These are phyloP conservation scores for Troglohyphantes excavatus DNA, from an alignment of 2,888 invertebrate genomes.

Conservation along the genomic window DNA sequence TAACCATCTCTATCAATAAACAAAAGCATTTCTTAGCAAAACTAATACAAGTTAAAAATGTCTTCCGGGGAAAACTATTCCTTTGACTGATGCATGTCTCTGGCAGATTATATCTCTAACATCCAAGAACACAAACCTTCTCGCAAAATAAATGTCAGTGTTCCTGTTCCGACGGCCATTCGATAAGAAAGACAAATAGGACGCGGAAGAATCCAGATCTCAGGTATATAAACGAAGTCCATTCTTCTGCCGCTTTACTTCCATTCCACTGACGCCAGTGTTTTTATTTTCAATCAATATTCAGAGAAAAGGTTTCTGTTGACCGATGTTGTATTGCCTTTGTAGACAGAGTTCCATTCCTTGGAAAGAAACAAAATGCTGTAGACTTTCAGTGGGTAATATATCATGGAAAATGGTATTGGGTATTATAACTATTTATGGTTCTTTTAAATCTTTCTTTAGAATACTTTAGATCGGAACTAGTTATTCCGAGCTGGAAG, in stretches of 20 bases:
- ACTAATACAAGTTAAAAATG: conserved; percentile 1
- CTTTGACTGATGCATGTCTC: conserved; percentile 27
- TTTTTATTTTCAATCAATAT: conserved; percentile 22
- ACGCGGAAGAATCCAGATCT: conserved; percentile 12
- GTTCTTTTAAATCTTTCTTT: too few species aligned
- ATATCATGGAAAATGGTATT: not conserved
- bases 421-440: too few species aligned
- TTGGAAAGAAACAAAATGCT: not conserved
- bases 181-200: conserved; percentile 55
- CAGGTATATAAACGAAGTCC: conserved; percentile 20
- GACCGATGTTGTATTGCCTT: not conserved
- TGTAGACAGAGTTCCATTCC: too few species aligned
- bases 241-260: not conserved
- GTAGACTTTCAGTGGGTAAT: not conserved
- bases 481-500: too few species aligned
- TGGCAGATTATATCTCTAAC: conserved; percentile 39
- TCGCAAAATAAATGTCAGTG: conserved; percentile 48
- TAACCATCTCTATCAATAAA: too few species aligned
- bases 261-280: not conserved
- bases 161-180: conserved; percentile 19
- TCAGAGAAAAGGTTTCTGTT: not conserved
- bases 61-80: not conserved
- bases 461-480: too few species aligned
- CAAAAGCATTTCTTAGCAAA: too few species aligned
- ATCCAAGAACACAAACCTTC: conserved; percentile 49